Evolutionary conservation across 2,113 vertebrate species (phyloP).

Genomic region (Emydocephalus ijimae): DNA sequence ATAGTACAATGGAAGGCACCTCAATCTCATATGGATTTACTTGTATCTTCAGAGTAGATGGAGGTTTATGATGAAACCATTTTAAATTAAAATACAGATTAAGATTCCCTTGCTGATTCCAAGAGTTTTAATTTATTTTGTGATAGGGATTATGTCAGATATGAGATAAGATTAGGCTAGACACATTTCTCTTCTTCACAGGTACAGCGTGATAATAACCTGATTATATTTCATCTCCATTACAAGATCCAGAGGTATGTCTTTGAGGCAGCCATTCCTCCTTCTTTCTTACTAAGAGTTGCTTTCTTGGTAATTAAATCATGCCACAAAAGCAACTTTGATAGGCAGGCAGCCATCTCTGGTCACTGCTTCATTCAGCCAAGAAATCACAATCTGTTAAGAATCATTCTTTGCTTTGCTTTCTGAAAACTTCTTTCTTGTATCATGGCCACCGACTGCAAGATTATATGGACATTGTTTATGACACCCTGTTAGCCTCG

Average conservation of each 20-base stretch:
- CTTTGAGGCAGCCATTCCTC: slow-evolving; percentile 40
- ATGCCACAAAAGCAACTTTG: slow-evolving; percentile 25
- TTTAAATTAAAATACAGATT: slow-evolving; percentile 55
- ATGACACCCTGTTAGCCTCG: background rate
- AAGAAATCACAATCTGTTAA: slow-evolving; percentile 7
- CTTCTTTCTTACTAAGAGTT: background rate
- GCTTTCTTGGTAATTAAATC: slow-evolving; percentile 7
- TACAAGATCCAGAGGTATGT: slow-evolving; percentile 32
- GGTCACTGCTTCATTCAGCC: slow-evolving; percentile 1
- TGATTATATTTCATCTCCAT: slow-evolving; percentile 31
- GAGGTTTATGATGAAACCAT: slow-evolving; percentile 47
- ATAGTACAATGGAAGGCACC: background rate
- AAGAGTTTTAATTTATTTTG: slow-evolving; percentile 59
- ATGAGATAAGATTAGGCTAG: slow-evolving; percentile 48
- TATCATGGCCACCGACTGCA: background rate
- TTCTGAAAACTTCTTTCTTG: background rate
- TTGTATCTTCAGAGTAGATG: background rate
- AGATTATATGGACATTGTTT: background rate
- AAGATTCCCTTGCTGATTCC: slow-evolving; percentile 13
- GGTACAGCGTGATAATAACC: slow-evolving; percentile 29
- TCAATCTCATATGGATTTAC: background rate
- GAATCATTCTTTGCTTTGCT: background rate
- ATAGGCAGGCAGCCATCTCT: slow-evolving; percentile 49
- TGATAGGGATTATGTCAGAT: slow-evolving; percentile 51
- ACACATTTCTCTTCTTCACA: slow-evolving; percentile 34